Evolutionary conservation across 2,888 invertebrate genomes (phyloP), one percentile per base, ranked within the genome.

Genomic region (Ormyrus labotus): DNA sequence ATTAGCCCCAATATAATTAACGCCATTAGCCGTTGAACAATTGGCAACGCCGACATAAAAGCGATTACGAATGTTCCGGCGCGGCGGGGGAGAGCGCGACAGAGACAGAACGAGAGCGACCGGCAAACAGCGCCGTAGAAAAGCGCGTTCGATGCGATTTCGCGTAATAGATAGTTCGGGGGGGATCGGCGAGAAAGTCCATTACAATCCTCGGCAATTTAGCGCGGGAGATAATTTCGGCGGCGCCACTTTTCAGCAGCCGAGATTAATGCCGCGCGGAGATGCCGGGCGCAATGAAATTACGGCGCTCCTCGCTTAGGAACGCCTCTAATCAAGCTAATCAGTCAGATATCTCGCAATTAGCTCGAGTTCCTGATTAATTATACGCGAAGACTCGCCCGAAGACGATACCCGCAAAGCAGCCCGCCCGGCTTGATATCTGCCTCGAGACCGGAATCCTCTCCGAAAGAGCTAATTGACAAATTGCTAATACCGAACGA

Each of bases 401-500:
- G 34, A 34, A 34, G 34, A 34, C 34, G 34, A 34, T 34, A 34
- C 34, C 34, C 34, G 34, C 34, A 34, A 34, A 34, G 34, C 34
- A 34, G 34, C 19, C 19, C 19, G 3, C 34, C 34, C 34, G 34
- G 34, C 34, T 34, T 34, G 34, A 34, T 34, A 34, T 34, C 34
- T 34, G 34, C 34, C 34, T 34, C 34, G 34, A 34, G 34, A 77
- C 50, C 74, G 45, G 45, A 9, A 68, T 55, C 47, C n/a, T 69
- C 69, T 48, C 34, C 57, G 64, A 64, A 73, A 48, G 74, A 6
- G 74, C 80, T 85, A 86, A 85, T 86, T 84, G 85, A 85, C 84
- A 85, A 85, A 86, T 85, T 83, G 84, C 78, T 84, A 78, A 85
- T 85, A 85, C 82, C 70, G 78, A 78, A 79, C 55, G 57, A 55